phyloP scores from a whole-genome alignment of 1,140 invertebrate genomes.

The Trichonephila clavipes region DNA sequence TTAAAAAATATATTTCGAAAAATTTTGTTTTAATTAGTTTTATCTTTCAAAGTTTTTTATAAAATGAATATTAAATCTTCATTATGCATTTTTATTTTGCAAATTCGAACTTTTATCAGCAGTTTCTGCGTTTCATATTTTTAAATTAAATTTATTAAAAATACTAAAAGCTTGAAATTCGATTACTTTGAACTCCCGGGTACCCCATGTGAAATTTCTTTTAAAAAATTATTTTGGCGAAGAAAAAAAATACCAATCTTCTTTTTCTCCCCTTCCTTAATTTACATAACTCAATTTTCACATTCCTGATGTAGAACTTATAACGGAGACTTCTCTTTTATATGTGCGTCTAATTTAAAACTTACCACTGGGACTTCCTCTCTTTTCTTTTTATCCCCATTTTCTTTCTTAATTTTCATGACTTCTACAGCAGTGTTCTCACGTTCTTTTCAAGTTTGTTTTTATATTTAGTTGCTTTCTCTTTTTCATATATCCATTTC shows the following conservation, averaged over 20 bases:
- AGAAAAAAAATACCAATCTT: too few relatives aligned
- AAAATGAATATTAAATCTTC: neutral
- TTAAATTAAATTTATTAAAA: constrained; percentile 46
- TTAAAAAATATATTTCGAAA: neutral
- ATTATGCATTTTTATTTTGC: neutral
- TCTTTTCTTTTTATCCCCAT: constrained; percentile 1
- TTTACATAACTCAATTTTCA: constrained; percentile 70
- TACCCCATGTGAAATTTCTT: neutral
- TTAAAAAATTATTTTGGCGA: neutral
- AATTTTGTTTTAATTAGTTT: neutral
- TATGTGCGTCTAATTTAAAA: constrained; percentile 58
- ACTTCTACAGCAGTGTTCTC: constrained; percentile 28
- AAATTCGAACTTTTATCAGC: constrained; percentile 3
- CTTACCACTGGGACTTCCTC: constrained; percentile 11
- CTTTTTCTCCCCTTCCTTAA: constrained; percentile 30
- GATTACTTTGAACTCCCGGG: constrained; percentile 8
- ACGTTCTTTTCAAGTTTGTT: neutral
- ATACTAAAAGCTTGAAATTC: constrained; percentile 34
- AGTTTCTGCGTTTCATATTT: neutral
- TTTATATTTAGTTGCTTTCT: constrained; percentile 1
- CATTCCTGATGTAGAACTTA: constrained; percentile 44
- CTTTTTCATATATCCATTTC: neutral
- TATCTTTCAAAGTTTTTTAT: neutral
- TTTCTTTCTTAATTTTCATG: constrained; percentile 59
- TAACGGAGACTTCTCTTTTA: constrained; percentile 19